phyloP scores from a whole-genome alignment of 2,113 vertebrate genomes.

The Vicugna pacos region DNA sequence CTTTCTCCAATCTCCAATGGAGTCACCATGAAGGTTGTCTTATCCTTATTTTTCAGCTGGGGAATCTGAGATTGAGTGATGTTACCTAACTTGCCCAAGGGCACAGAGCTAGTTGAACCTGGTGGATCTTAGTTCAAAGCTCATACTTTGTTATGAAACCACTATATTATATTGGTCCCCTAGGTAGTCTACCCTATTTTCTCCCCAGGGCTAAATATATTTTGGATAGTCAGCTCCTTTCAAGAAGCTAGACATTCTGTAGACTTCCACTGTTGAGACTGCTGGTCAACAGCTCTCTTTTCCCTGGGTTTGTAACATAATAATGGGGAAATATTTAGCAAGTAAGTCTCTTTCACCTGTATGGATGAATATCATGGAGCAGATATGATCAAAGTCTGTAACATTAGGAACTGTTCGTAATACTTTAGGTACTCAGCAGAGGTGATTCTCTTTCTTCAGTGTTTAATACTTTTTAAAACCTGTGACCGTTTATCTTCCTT shows the following conservation, averaged over 20 bases:
- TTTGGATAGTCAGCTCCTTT: constrained; percentile 38
- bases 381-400: neutral
- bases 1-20: neutral
- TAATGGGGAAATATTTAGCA: neutral
- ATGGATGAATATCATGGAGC: neutral
- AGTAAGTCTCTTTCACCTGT: constrained; percentile 11
- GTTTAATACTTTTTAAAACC: neutral
- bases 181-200: neutral
- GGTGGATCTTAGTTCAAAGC: neutral
- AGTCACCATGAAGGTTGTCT: neutral
- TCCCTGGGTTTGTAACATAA: neutral
- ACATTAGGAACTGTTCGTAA: neutral
- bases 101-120: neutral
- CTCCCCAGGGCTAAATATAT: neutral
- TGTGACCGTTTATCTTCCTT: neutral
- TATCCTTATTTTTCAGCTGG: neutral
- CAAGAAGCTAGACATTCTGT: neutral
- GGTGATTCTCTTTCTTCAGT: neutral
- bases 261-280: constrained; percentile 9
- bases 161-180: neutral
- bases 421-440: neutral
- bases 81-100: neutral
- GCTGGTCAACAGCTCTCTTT: neutral
- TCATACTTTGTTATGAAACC: neutral
- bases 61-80: neutral